Evolutionary conservation across 2,113 vertebrate genomes (phyloP).

Genomic region (Tachuris rubrigastra): DNA sequence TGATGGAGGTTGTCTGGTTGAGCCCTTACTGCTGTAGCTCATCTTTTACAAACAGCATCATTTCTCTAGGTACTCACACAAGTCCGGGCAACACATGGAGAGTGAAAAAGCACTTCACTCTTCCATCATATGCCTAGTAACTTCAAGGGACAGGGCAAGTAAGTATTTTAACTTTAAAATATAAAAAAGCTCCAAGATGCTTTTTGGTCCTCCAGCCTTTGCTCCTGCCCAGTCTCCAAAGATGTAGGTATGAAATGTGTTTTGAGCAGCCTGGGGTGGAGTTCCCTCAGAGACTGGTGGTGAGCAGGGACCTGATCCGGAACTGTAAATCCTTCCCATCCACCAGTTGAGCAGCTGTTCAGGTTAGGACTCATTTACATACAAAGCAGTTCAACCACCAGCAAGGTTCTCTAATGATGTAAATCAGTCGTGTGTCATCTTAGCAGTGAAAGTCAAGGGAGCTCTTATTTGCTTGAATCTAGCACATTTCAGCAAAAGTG

Average conservation of each 20-base stretch:
- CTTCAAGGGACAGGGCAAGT: background rate
- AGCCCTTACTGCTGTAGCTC: background rate
- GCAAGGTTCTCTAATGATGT: constrained; percentile 29
- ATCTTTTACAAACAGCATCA: background rate
- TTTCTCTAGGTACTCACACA: background rate
- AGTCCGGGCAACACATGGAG: background rate
- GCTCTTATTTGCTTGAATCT: background rate
- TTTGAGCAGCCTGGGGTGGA: background rate
- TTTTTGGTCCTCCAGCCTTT: background rate
- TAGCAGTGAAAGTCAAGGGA: constrained; percentile 34
- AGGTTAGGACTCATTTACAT: constrained; percentile 19
- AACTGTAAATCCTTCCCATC: constrained; percentile 7
- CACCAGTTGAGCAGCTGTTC: background rate
- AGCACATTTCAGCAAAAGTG: constrained; percentile 37
- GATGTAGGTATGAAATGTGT: background rate
- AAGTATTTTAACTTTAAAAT: background rate
- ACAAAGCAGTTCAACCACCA: constrained; percentile 18
- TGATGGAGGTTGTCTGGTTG: background rate
- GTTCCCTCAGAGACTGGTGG: background rate
- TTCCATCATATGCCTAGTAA: background rate
- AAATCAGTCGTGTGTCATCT: constrained; percentile 38
- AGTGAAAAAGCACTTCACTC: background rate
- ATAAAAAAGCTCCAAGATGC: background rate
- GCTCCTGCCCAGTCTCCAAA: background rate
- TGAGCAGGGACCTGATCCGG: background rate